Conservation (phyloP, 1,140 invertebrate genomes). For the Leucophenga varia region DNA sequence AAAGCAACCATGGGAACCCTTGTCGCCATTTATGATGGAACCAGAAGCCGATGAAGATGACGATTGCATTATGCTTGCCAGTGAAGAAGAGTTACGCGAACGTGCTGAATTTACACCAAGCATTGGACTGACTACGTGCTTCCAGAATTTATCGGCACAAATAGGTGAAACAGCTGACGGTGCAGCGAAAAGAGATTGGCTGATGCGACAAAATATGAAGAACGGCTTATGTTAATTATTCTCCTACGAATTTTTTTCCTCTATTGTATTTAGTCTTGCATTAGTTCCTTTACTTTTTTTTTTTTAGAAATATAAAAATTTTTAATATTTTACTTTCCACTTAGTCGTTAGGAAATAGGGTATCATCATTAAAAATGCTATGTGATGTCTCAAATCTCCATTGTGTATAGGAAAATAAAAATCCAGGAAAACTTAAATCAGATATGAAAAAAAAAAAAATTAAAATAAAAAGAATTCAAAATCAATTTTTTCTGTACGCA, state of each 20-base stretch:
- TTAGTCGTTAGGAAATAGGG: too few relatives aligned
- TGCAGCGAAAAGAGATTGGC: constrained; percentile 39
- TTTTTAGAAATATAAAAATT: too few relatives aligned
- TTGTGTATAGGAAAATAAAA: constrained; percentile 8
- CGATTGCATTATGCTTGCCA: constrained; percentile 48
- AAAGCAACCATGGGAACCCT: constrained; percentile 28
- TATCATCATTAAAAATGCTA: constrained; percentile 33
- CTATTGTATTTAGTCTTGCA: too few relatives aligned
- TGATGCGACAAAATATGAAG: constrained; percentile 27
- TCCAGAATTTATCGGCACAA: constrained; percentile 35
- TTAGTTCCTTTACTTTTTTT: too few relatives aligned
- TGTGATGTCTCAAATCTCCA: constrained; percentile 53
- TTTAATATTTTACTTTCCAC: too few relatives aligned
- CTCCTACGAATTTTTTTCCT: too few relatives aligned
- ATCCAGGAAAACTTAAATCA: not conserved
- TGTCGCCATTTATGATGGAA: constrained; percentile 29
- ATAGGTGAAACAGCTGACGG: constrained; percentile 38
- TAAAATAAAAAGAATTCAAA: constrained; percentile 20
- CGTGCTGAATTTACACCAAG: constrained; percentile 46
- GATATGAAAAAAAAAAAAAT: constrained; percentile 20
- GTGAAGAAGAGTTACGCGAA: constrained; percentile 43
- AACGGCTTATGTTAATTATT: too few relatives aligned
- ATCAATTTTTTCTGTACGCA: too few relatives aligned
- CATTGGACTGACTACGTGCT: constrained; percentile 43
- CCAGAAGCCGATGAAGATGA: constrained; percentile 40